Conservation (phyloP, 1,140 invertebrate genomes). For the Xylocopa sonorina region DNA sequence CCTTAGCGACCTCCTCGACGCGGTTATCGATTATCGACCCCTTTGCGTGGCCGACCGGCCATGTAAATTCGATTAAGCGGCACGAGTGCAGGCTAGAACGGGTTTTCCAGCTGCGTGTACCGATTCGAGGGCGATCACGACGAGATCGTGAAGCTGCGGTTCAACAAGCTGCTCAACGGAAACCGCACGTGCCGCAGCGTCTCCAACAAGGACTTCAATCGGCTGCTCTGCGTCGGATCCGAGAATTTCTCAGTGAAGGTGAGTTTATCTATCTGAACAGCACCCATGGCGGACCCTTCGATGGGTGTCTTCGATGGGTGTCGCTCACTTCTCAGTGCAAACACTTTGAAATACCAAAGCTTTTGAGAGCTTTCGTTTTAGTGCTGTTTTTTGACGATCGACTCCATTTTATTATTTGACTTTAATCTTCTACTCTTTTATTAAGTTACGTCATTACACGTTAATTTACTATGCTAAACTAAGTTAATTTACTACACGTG, state of each 20-base stretch:
- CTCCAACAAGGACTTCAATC: slow-evolving; percentile 86
- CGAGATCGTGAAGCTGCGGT: slow-evolving; percentile 87
- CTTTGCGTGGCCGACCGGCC: slow-evolving; percentile 57
- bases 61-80: slow-evolving; percentile 62
- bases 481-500: too few relatives aligned
- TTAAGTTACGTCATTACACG: too few relatives aligned
- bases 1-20: slow-evolving; percentile 45
- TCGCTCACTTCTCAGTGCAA: neutral
- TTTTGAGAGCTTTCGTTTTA: too few relatives aligned
- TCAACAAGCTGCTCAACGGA: slow-evolving; percentile 86
- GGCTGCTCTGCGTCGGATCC: slow-evolving; percentile 85
- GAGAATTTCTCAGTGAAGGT: slow-evolving; percentile 78
- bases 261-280: too few relatives aligned
- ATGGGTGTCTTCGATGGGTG: too few relatives aligned
- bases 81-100: slow-evolving; percentile 62
- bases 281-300: too few relatives aligned
- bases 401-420: too few relatives aligned
- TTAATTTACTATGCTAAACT: too few relatives aligned
- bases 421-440: too few relatives aligned
- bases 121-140: slow-evolving; percentile 91
- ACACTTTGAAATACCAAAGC: too few relatives aligned
- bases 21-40: slow-evolving; percentile 53
- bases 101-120: slow-evolving; percentile 88
- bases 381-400: too few relatives aligned
- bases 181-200: slow-evolving; percentile 85